phyloP scores from a whole-genome alignment of 2,797 vertebrate genomes.

The Melanitta fusca region DNA sequence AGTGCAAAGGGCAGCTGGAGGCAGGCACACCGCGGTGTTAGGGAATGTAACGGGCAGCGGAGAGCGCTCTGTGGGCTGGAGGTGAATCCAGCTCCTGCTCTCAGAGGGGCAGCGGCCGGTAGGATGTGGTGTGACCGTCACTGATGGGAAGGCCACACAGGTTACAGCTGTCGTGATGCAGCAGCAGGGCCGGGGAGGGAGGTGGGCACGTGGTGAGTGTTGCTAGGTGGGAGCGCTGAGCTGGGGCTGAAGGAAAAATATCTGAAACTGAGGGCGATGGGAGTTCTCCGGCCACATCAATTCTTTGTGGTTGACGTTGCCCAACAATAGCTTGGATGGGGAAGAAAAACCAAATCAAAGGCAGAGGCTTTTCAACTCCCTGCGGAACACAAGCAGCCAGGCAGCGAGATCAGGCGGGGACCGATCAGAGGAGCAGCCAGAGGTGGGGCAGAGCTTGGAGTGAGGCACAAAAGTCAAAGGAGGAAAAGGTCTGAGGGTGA shows the following conservation, averaged over 20 bases:
- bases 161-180: not conserved
- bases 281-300: not conserved
- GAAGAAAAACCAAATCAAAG: conserved; percentile 25
- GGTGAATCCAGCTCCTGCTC: not conserved
- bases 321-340: conserved; percentile 43
- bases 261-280: not conserved
- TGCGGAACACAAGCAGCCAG: not conserved
- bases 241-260: not conserved
- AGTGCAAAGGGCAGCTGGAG: no score
- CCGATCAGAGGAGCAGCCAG: not conserved
- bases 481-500: rapidly evolving
- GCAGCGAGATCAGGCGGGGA: not conserved
- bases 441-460: not conserved
- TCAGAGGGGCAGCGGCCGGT: not conserved
- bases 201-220: not conserved
- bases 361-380: not conserved
- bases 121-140: not conserved
- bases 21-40: no score
- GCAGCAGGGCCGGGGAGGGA: not conserved
- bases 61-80: rapidly evolving
- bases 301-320: not conserved
- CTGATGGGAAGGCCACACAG: not conserved
- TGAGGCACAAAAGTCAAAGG: not conserved
- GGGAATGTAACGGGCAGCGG: no score
- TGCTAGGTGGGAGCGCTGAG: not conserved